A percentile compares a stretch with the other conserved stretches of the same genome.
phyloP scores from a whole-genome alignment of 2,113 vertebrate genomes.

The Myocastor coypus region DNA sequence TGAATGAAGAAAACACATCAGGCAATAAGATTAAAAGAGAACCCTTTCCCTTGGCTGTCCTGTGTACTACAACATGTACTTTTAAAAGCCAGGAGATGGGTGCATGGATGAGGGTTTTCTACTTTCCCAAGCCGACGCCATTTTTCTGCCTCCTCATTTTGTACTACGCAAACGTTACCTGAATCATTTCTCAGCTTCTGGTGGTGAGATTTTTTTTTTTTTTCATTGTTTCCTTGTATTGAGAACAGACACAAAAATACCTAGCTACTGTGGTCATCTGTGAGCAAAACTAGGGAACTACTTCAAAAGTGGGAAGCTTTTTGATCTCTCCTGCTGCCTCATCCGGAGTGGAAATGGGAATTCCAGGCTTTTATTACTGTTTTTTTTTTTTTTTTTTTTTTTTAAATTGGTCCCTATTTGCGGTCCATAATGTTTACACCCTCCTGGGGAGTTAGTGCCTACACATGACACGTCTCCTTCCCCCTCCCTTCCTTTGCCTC shows the following conservation, averaged over 20 bases:
- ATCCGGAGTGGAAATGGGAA: neutral
- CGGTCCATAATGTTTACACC: neutral
- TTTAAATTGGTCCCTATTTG: neutral
- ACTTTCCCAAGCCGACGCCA: neutral
- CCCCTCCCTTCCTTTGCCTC: neutral
- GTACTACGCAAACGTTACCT: neutral
- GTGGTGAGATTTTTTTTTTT: neutral
- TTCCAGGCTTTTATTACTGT: neutral
- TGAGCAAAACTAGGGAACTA: neutral
- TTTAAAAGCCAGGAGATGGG: neutral
- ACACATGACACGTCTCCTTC: neutral
- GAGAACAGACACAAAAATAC: neutral
- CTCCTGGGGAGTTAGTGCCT: neutral
- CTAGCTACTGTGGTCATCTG: neutral
- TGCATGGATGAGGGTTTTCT: neutral
- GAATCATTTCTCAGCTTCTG: neutral
- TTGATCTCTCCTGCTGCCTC: neutral
- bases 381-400: neutral
- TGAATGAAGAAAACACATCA: constrained; percentile 12
- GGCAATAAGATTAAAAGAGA: neutral
- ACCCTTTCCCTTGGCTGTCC: neutral
- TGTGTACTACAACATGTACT: neutral
- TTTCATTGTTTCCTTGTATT: neutral
- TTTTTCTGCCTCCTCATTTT: neutral
- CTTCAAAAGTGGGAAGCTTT: neutral